Evolutionary conservation across 2,888 invertebrate species (phyloP), one percentile per base, ranked within the genome.

Genomic region (Dioctria rufipes): DNA sequence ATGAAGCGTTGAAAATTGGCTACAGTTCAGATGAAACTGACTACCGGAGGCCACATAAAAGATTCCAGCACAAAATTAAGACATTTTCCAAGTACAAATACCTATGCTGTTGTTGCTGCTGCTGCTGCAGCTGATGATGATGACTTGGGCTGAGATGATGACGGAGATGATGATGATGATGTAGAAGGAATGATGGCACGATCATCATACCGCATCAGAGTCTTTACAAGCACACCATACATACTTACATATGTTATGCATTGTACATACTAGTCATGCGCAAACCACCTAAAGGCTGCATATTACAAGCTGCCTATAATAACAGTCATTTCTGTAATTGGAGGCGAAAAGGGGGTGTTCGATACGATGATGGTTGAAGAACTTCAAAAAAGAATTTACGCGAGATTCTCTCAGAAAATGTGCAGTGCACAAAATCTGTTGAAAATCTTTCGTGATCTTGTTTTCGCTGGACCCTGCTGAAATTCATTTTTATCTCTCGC

Each of bases 321-420:
- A 73, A 73, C 73, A 73, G 73, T 73, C 73, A 73, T 73, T 73
- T 73, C 73, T 73, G 42, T 73, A 73, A 73, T 73, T 73, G 73
- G 73, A 73, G 51, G 73, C 73, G 73, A 73, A 73, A 73, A 73
- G 73, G 73, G 73, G 73, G 73, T 73, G 73, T 58, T 73, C 58
- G 43, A 73, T 25, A 25, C 25, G 25, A 25, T 25, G 25, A 25
- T 54, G 42, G 42, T 58, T 8, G 58, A 25, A 42, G 58, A 73
- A 54, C 13, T 40, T 73, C 13, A 11, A 9, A 73, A 58, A 39
- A 37, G 40, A 60, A 40, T 42, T 40, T 11, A 25, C 25, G 25
- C 25, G 25, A 25, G 43, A 8, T 3, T 58, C 40, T 58, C 58
- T 73, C 58, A 71, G 51, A 54, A 40, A 71, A 51, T 46, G 25